Base-by-base conservation (phyloP, 2,888 invertebrate species). In the Glyphotaelius pellucidus region DNA sequence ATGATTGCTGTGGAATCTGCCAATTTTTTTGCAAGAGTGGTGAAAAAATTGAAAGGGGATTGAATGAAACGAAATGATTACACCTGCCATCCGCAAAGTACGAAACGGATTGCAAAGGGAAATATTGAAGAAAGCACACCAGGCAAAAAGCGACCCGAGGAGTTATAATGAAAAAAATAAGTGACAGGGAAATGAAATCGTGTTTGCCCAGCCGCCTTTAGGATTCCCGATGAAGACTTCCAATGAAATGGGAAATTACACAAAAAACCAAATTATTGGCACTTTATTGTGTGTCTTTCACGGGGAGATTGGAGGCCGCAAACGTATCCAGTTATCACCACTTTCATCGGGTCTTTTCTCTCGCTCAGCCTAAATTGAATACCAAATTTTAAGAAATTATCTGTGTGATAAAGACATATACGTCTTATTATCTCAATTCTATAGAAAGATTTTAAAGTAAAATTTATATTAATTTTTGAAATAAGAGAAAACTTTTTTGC, bases 171-270 rank as follows among this genome's bases (percentile, higher is more conserved):
- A 92, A 92, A 93, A 67, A 93, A 93, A 93, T 67, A 93, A 91
- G 92, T 93, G 93, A 91, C 93, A 86, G 92, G 93, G 93, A 92
- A 92, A 92, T 91, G 93, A 93, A 93, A 93, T 93, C 93, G 92
- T 93, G 92, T 93, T 93, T 93, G 92, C 91, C 90, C 93, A 93
- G 93, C 86, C 92, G 90, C 91, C 93, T 88, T 89, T 84, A 92
- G 91, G 91, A 92, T 92, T 91, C 92, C 81, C 91, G 80, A 91
- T 89, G 92, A 91, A 92, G 92, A 91, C 89, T 90, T 92, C 92
- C 90, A 91, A 91, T 92, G 92, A 91, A 92, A 93, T 92, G 91
- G 93, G 93, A 93, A 93, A 93, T 93, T 93, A 93, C 93, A 92
- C 89, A 90, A 92, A 92, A 93, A 86, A 90, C 92, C 84, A 80